Evolutionary conservation across 2,797 vertebrate species (phyloP).

Genomic region (Ceyx erithaca): DNA sequence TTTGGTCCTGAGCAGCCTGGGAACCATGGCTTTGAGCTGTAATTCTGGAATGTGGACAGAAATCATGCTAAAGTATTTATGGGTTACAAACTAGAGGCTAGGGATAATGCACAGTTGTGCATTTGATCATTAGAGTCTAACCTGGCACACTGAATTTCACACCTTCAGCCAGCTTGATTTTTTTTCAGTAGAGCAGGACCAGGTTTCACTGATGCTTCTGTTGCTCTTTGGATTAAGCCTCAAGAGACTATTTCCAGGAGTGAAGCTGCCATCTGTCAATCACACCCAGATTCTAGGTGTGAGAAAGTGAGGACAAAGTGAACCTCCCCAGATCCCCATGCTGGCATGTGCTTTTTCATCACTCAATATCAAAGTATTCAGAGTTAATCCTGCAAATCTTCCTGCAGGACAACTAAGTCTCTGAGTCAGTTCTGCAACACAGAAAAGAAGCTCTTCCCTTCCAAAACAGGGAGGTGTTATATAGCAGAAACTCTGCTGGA

Average conservation of each 20-base stretch:
- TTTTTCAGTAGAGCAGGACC: not conserved
- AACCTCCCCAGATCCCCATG: slow-evolving; percentile 6
- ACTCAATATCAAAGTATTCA: not conserved
- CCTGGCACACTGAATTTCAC: not conserved
- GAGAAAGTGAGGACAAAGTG: not conserved
- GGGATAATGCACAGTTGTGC: not conserved
- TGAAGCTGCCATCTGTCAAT: not conserved
- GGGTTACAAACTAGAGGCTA: not conserved
- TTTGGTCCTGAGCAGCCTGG: not conserved
- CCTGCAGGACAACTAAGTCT: slow-evolving; percentile 28
- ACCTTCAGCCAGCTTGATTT: not conserved
- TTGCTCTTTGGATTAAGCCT: not conserved
- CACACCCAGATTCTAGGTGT: not conserved
- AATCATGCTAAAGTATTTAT: not conserved
- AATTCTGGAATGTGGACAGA: not conserved
- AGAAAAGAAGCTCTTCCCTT: slow-evolving; percentile 10
- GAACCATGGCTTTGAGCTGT: not conserved
- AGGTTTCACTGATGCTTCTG: not conserved
- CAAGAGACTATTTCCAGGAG: slow-evolving; percentile 11
- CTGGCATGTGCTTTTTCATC: not conserved
- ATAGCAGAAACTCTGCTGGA: slow-evolving; percentile 50
- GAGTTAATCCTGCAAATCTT: slow-evolving; percentile 54
- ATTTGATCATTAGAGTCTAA: not conserved
- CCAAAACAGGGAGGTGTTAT: slow-evolving; percentile 33
- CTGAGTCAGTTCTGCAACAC: slow-evolving; percentile 1